Evolutionary conservation across 2,888 invertebrate genomes (phyloP), one percentile per base, ranked within the genome.

Genomic region (Andrena chrysosceles): DNA sequence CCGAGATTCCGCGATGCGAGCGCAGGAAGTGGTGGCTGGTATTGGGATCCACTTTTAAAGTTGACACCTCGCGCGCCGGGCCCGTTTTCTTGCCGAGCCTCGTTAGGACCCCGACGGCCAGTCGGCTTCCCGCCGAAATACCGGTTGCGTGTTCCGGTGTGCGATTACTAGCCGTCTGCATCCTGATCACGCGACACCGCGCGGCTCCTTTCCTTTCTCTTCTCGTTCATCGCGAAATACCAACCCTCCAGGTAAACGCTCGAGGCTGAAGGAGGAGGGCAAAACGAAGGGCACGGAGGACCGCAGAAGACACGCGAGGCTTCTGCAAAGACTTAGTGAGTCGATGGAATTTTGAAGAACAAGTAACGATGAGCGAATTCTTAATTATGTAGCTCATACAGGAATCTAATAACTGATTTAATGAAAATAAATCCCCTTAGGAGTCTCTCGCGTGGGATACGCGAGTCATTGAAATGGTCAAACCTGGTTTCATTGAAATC

Each of bases 41-140:
- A 84, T 84, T 84, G 79, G 83, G 83, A 84, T 75, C 84, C 79
- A 83, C 84, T 84, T 42, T 84, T 84, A 84, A 84, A 84, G 84
- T 84, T 79, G 84, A 84, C 84, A 84, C 84, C 83, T 84, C 69
- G 52, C 78, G 81, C 69, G 75, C 73, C 56, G 54, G 59, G 59
- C 70, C 71, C 75, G 72, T 73, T 60, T 76, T 60, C 59, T 56
- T 23, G 54, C 33, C 69, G 76, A 31, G 54, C 59, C 78, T 81
- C 77, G 81, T 81, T 77, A 69, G 48, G 13, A 8, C 2, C 10
- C 13, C 5, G 5, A n/a, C 8, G 60, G 42, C 26, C n/a, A 13
- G 5, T 16, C 2, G 6, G 35, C 69, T 54, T 33, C 52, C 63
- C 48, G 56, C 83, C 83, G 84, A 84, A 83, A 84, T 83, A 77